Base-by-base conservation (phyloP, 1,140 invertebrate species). In the Xylocopa sonorina region DNA sequence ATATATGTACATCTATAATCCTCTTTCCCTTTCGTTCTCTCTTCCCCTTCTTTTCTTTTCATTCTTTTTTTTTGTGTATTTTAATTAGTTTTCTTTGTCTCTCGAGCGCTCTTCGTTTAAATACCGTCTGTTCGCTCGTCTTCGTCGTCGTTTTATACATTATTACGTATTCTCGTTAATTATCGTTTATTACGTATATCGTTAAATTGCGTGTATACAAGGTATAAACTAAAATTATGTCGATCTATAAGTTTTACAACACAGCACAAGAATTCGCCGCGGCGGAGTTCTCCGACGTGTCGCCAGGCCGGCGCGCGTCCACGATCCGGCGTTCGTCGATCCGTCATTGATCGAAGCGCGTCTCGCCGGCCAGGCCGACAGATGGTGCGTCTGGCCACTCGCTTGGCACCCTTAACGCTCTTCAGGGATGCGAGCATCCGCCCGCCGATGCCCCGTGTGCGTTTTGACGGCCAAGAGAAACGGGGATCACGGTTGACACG, bases 191-290 rank as follows among this genome's bases (percentile, higher is more conserved):
- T 90, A 89, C 88, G 88, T 91, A 89, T 89, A 89, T 89, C 85
- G 81, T 90, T 68, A 76, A 87, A 89, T 87, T 84, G 86, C 86
- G 88, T 88, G 86, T 91, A 87, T 78, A 88, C 88, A 84, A 90
- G 75, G 80, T 86, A 78, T 78, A 83, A 91, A 90, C 86, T 92
- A 91, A n/a, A 90, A 90, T 82, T 82, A 66, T 89, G 89, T 91
- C 86, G 82, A 92, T 91, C 89, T 92, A n/a, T n/a, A 92, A 91
- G 89, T 91, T 92, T 78, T 92, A 92, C 89, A 93, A 92, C 92
- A 93, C 92, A 92, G 92, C 92, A 92, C 92, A 92, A 71, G 84
- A 90, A 90, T 88, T 92, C 88, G 88, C 83, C 91, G 89, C 90
- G 88, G 89, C 89, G 83, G 82, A 78, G 66, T 80, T 83, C 79